phyloP scores from a whole-genome alignment of 2,888 invertebrate genomes.

The Drosophila anomalata region DNA sequence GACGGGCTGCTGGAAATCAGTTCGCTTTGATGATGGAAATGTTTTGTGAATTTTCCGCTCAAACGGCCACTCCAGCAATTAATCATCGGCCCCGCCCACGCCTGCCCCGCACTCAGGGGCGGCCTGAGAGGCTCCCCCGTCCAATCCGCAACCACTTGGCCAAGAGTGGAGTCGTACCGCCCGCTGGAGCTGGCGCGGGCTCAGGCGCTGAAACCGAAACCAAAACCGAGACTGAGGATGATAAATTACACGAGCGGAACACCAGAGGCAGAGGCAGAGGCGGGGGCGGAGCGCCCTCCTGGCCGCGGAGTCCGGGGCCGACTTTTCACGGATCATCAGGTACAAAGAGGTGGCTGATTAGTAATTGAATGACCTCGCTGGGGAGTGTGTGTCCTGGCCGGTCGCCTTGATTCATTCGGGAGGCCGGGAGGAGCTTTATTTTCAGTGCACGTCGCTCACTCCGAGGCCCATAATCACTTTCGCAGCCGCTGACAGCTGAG shows the following conservation, averaged over 20 bases:
- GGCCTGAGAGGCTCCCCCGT: conserved; percentile 59
- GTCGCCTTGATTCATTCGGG: neutral
- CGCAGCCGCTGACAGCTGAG: conserved; percentile 19
- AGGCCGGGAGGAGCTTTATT: neutral
- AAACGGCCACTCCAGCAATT: conserved; percentile 68
- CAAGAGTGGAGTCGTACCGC: conserved; percentile 1
- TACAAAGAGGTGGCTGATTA: neutral
- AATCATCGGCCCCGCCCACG: conserved; percentile 57
- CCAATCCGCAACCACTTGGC: neutral
- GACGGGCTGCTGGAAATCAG: conserved; percentile 9
- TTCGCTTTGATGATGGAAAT: conserved; percentile 52
- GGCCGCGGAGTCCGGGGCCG: neutral
- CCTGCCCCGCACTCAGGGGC: conserved; percentile 45
- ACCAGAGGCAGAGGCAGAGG: neutral
- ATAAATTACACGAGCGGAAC: conserved; percentile 66
- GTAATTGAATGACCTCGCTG: conserved; percentile 28
- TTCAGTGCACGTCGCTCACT: neutral
- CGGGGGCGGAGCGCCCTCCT: conserved; percentile 19
- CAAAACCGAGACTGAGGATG: conserved; percentile 55
- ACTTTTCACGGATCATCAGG: conserved; percentile 31
- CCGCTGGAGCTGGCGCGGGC: conserved; percentile 26
- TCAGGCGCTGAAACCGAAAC: neutral
- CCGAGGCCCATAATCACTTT: conserved; percentile 11
- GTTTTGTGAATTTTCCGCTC: conserved; percentile 60
- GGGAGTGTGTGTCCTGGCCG: too few species aligned